A percentile compares a stretch with the other conserved stretches of the same genome.
phyloP scores from a whole-genome alignment of 2,888 invertebrate species.

The Mantis religiosa region DNA sequence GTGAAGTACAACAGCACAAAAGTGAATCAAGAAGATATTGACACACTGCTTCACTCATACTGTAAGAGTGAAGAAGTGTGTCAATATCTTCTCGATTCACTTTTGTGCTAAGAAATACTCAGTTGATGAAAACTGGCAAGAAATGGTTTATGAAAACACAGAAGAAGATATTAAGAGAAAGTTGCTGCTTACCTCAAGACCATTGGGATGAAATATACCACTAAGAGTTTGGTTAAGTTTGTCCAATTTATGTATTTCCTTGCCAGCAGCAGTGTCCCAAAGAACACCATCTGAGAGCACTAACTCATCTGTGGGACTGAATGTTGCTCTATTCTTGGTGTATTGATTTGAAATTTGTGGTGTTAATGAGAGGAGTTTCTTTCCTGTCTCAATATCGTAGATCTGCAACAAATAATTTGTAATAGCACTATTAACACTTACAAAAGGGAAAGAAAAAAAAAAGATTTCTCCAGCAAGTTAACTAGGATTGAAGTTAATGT shows the following conservation, averaged over 20 bases:
- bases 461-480: too few relatives aligned
- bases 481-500: too few relatives aligned
- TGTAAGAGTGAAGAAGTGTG: too few relatives aligned
- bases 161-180: background rate
- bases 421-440: background rate
- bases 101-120: too few relatives aligned
- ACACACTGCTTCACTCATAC: too few relatives aligned
- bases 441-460: too few relatives aligned
- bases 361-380: constrained; percentile 65
- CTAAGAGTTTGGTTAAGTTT: constrained; percentile 93
- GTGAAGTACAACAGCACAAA: too few relatives aligned
- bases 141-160: too few relatives aligned
- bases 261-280: constrained; percentile 85
- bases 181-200: constrained; percentile 67
- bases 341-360: constrained; percentile 88
- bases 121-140: too few relatives aligned
- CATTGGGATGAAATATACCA: constrained; percentile 95
- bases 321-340: constrained; percentile 88
- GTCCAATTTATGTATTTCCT: constrained; percentile 93
- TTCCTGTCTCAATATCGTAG: constrained; percentile 82
- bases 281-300: constrained; percentile 94
- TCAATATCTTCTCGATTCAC: too few relatives aligned
- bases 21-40: too few relatives aligned
- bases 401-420: constrained; percentile 50
- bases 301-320: constrained; percentile 88